phyloP scores from a whole-genome alignment of 2,888 invertebrate genomes.

The Hypselothyrea guttata region DNA sequence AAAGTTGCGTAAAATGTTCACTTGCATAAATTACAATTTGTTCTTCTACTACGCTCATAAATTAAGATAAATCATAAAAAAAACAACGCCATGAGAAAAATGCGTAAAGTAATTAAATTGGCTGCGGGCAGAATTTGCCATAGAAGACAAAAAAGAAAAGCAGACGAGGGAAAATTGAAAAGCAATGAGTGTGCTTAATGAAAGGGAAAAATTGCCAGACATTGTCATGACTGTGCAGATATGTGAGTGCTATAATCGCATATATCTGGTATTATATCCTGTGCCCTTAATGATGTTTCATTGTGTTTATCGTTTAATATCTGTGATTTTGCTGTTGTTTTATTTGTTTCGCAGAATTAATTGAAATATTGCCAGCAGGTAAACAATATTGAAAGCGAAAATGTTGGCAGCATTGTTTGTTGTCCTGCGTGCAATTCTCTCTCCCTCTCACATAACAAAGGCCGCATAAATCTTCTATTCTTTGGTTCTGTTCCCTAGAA shows the following conservation, averaged over 20 bases:
- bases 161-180: constrained; percentile 36
- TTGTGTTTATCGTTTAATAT: constrained; percentile 32
- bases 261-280: neutral
- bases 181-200: constrained; percentile 52
- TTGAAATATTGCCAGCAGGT: constrained; percentile 58
- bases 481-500: constrained; percentile 10
- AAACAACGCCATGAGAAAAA: constrained; percentile 49
- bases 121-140: neutral
- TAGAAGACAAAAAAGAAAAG: constrained; percentile 13
- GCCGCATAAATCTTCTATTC: constrained; percentile 61
- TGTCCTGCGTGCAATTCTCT: constrained; percentile 26
- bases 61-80: constrained; percentile 62
- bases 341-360: constrained; percentile 58
- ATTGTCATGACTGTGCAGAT: constrained; percentile 33
- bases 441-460: constrained; percentile 47
- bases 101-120: constrained; percentile 62
- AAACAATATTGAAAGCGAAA: constrained; percentile 68
- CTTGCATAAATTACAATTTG: constrained; percentile 61
- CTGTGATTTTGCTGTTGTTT: constrained; percentile 15
- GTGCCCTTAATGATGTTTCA: constrained; percentile 16
- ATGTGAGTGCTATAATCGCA: constrained; percentile 3
- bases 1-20: constrained; percentile 48
- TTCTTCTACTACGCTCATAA: constrained; percentile 36
- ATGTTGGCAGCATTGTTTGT: constrained; percentile 65
- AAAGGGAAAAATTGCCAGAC: constrained; percentile 58